Percentiles rank a stretch among this genome's conserved stretches.
phyloP scores from a whole-genome alignment of 2,113 vertebrate species.

The Columba janthina region DNA sequence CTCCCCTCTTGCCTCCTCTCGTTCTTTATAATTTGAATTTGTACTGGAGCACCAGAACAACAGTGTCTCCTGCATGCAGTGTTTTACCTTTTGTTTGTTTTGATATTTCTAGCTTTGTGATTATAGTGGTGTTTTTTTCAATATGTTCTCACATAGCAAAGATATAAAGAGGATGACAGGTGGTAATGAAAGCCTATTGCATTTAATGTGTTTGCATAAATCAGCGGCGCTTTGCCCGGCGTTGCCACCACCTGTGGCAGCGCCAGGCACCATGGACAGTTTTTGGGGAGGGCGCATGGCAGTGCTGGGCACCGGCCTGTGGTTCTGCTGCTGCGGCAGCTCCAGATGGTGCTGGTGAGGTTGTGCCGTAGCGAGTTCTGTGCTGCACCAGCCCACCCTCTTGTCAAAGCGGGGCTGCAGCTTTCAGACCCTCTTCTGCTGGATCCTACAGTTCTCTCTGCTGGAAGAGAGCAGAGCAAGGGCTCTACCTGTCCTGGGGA shows the following conservation, averaged over 20 bases:
- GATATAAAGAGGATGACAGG: neutral
- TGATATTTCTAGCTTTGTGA: neutral
- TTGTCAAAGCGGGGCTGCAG: neutral
- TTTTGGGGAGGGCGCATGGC: fast-evolving
- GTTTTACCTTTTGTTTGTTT: neutral
- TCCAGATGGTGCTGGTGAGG: no score
- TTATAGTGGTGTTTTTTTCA: neutral
- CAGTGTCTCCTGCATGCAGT: neutral
- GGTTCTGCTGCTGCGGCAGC: fast-evolving
- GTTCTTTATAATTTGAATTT: neutral
- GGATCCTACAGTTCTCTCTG: fast-evolving
- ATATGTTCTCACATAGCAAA: neutral
- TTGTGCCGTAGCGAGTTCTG: fast-evolving
- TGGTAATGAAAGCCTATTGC: neutral
- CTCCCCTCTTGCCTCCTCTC: neutral
- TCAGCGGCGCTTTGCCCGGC: fast-evolving
- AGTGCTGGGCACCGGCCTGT: neutral
- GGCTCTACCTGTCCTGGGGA: neutral
- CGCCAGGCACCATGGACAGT: fast-evolving
- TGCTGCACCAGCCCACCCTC: fast-evolving
- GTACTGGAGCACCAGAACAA: neutral
- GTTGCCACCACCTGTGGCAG: neutral
- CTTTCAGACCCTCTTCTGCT: neutral
- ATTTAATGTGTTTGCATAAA: neutral
- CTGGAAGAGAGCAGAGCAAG: neutral